Percentiles rank a stretch among this genome's conserved stretches.
Conservation (phyloP, 2,888 invertebrate genomes). For the Trichogramma evanescens region DNA sequence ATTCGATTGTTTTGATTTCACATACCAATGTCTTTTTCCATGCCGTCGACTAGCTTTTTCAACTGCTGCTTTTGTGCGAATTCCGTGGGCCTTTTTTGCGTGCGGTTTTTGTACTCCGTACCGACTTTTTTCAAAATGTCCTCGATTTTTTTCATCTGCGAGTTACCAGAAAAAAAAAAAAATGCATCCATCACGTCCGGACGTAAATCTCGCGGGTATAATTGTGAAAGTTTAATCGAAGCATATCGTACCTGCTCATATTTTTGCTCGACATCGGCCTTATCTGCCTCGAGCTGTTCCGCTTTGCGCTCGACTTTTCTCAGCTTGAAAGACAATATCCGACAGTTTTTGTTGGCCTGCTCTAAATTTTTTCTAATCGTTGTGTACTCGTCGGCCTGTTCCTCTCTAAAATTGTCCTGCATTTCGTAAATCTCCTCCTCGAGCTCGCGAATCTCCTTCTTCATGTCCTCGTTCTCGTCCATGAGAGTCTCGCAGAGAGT, state of each 20-base stretch:
- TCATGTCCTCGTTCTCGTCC: conserved; percentile 94
- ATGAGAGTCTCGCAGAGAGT: conserved; percentile 85
- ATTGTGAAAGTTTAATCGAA: too few species aligned
- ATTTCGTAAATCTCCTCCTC: conserved; percentile 98
- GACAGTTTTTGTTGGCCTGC: conserved; percentile 94
- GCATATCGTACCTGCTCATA: conserved; percentile 50
- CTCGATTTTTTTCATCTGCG: conserved; percentile 52
- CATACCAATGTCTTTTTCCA: conserved; percentile 78
- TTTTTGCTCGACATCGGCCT: conserved; percentile 65
- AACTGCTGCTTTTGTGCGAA: conserved; percentile 65
- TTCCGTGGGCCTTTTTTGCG: conserved; percentile 69
- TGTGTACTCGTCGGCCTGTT: conserved; percentile 93
- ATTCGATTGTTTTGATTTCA: background rate
- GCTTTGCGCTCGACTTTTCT: conserved; percentile 88
- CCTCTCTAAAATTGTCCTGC: conserved; percentile 95
- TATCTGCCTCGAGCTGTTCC: conserved; percentile 82
- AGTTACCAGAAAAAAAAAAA: background rate
- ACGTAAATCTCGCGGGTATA: too few species aligned
- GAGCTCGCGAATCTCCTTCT: conserved; percentile 84
- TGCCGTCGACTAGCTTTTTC: conserved; percentile 77
- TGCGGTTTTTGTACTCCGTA: conserved; percentile 61
- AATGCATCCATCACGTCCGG: background rate
- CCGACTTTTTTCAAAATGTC: conserved; percentile 60
- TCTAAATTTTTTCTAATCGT: conserved; percentile 92
- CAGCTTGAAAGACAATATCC: conserved; percentile 95